phyloP scores from a whole-genome alignment of 2,113 vertebrate species.

The Mobula hypostoma region DNA sequence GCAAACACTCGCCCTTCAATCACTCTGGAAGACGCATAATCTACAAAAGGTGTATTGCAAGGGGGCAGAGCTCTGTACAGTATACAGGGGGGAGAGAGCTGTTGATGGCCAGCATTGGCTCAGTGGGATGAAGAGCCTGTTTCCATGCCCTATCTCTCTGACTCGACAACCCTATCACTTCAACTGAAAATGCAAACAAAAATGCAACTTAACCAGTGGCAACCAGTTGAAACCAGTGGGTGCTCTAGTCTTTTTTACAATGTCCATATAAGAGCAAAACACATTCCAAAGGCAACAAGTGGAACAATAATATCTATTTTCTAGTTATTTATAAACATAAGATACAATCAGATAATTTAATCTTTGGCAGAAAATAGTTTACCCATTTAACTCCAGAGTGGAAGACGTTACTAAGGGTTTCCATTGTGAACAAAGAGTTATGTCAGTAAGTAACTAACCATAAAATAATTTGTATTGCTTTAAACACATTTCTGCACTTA shows the following conservation, averaged over 20 bases:
- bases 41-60: neutral
- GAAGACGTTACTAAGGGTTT: neutral
- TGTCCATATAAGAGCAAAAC: neutral
- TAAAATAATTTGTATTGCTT: neutral
- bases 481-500: neutral
- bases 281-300: neutral
- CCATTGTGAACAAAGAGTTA: neutral
- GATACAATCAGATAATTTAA: neutral
- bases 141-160: too few species aligned
- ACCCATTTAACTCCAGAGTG: neutral
- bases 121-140: too few species aligned
- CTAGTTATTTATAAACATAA: neutral
- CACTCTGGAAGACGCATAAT: neutral
- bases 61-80: neutral
- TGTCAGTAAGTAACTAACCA: neutral
- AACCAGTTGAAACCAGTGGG: neutral
- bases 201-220: neutral
- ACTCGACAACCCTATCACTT: too few species aligned
- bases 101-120: too few species aligned
- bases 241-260: neutral
- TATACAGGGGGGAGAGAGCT: too few species aligned
- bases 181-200: too few species aligned
- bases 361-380: neutral
- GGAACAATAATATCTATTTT: neutral
- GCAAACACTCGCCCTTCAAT: neutral